Base-by-base conservation (phyloP, 2,113 vertebrate genomes). In the Turnix velox region DNA sequence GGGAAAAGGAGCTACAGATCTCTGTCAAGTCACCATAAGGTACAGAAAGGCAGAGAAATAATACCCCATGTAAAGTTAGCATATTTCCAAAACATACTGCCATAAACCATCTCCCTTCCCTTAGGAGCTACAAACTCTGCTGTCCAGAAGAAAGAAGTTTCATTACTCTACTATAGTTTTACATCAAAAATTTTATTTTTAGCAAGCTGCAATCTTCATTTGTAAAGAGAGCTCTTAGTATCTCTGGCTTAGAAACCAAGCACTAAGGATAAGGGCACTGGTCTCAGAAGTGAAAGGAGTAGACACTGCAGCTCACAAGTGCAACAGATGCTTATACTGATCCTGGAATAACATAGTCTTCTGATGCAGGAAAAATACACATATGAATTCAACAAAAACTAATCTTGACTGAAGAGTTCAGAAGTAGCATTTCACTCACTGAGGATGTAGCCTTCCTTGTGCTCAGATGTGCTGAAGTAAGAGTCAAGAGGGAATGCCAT, bases 71-170 rank as follows among this genome's bases (percentile, higher is more conserved):
- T 57, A 6, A 51, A 87, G 68, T 54, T 19, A 74, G 23, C 23
- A 42, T 19, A 18, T 7, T 72, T n/a, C 28, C 31, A 66, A 11
- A 63, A 28, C 54, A 49, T 58, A 52, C 14, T 31, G 27, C 27
- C 40, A 63, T n/a, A 58, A 52, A 37, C 43, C 43, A 18, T 18
- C 14, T 15, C 27, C 15, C 18, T 0, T 0, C 14, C 18, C 0
- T 0, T 12, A 54, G 63, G 27, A 49, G 39, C 27, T 19, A 37
- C 20, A 46, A 5, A 69, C 18, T 30, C 15, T 51, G 37, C 46
- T 73, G 30, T 54, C 55, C 67, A 69, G 35, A 63, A 75, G 45
- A 33, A 61, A 33, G 57, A 68, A 19, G 18, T 6, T 65, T 59
- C 24, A 54, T 39, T 66, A 54, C 37, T 54, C 4, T 65, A 58